phyloP scores from a whole-genome alignment of 2,113 vertebrate species.

The Pipa parva region DNA sequence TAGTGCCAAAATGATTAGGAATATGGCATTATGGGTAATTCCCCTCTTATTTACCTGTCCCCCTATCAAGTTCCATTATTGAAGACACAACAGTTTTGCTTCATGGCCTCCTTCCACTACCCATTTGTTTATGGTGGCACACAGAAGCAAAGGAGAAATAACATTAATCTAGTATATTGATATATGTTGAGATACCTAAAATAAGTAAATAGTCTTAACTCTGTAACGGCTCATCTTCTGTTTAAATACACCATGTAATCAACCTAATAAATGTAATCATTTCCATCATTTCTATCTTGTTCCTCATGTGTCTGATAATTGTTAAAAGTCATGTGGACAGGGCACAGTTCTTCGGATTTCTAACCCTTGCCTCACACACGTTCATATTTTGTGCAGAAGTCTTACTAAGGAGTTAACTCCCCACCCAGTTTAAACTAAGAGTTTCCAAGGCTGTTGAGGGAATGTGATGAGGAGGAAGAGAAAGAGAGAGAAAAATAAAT shows the following conservation, averaged over 20 bases:
- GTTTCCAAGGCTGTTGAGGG: constrained; percentile 55
- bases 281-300: constrained; percentile 53
- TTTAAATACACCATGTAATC: constrained; percentile 41
- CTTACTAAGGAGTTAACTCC: neutral
- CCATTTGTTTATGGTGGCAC: too few species aligned
- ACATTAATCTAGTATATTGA: constrained; percentile 44
- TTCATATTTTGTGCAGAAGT: constrained; percentile 44
- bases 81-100: too few species aligned
- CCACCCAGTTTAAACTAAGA: neutral
- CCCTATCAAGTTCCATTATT: too few species aligned
- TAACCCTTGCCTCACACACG: constrained; percentile 52
- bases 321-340: neutral
- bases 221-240: neutral
- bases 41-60: too few species aligned
- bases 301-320: constrained; percentile 46
- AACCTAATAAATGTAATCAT: constrained; percentile 52
- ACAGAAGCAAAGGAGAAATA: too few species aligned
- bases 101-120: too few species aligned
- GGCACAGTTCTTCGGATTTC: constrained; percentile 24
- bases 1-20: too few species aligned
- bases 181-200: constrained; percentile 37
- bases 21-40: too few species aligned
- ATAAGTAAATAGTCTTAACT: neutral
- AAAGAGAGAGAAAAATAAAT: constrained; percentile 45
- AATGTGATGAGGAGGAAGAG: constrained; percentile 51